Conservation (phyloP, 2,797 vertebrate genomes). For the Argyrosomus regius region DNA sequence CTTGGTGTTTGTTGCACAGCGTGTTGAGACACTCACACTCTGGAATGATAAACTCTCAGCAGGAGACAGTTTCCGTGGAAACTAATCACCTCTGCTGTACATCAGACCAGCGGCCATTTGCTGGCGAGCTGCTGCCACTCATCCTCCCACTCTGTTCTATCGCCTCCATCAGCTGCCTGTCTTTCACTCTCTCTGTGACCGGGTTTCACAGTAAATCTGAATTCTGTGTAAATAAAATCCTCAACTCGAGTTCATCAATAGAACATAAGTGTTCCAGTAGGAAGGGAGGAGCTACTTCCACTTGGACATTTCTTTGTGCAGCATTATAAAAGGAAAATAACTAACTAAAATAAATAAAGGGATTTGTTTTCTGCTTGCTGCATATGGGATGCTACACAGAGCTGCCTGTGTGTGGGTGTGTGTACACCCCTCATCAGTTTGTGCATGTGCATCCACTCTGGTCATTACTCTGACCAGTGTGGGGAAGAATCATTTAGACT, state of each 20-base stretch:
- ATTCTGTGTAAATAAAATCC: not conserved
- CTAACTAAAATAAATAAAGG: too few species aligned
- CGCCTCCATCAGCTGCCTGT: not conserved
- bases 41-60: slow-evolving; percentile 17
- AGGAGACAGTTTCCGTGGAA: slow-evolving; percentile 23
- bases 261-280: not conserved
- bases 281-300: not conserved
- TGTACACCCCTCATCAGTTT: too few species aligned
- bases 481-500: not conserved
- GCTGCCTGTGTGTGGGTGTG: not conserved
- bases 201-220: slow-evolving; percentile 8
- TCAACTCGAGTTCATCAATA: not conserved
- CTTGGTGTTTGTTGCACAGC: not conserved
- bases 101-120: slow-evolving; percentile 14
- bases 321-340: too few species aligned
- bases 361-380: not conserved
- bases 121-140: not conserved
- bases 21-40: slow-evolving; percentile 1
- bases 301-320: not conserved
- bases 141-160: slow-evolving; percentile 28
- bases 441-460: not conserved
- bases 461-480: not conserved
- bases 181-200: not conserved
- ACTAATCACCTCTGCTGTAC: slow-evolving; percentile 28
- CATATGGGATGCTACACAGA: not conserved